Evolutionary conservation across 2,113 vertebrate species (phyloP), one percentile per base, ranked within the genome.

Genomic region (Labrus mixtus): DNA sequence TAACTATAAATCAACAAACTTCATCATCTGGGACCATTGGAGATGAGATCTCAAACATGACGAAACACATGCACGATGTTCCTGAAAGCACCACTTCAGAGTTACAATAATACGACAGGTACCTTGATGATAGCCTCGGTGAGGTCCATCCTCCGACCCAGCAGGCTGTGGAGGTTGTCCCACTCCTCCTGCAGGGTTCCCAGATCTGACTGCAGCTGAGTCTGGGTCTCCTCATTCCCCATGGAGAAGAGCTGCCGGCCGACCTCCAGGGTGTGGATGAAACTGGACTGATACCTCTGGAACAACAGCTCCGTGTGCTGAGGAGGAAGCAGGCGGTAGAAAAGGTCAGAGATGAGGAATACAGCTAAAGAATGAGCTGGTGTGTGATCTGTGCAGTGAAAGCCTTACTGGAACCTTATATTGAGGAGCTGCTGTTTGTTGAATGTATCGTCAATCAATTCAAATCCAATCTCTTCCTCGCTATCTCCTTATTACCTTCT

Each of bases 291-390:
- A 73, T 94, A 88, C 61, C 96, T 95, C 84, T 95, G 94, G 77
- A 97, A 93, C 74, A 94, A 72, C 76, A 94, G 88, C 55, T 95
- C 92, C 8, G 94, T 95, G 64, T 91, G 93, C 98, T 99, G 87
- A 29, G 56, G 68, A 70, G 53, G 37, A 41, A 4, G 17, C 20
- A 1, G 15, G 33, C 33, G 8, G 10, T 9, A n/a, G 16, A n/a
- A 6, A n/a, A 4, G 19, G n/a, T 33, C 10, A 67, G 10, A 23
- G 8, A 13, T n/a, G 11, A 15, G 17, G 2, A 19, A 12, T 12
- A 37, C 20, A 11, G 46, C 39, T 45, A 25, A 7, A 41, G 43
- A 51, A 10, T 22, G 3, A 68, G n/a, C 1, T 10, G 13, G n/a
- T 48, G 5, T 16, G 36, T 7, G 33, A 23, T 25, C 3, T 55